Evolutionary conservation across 2,888 invertebrate genomes (phyloP).

Genomic region (Desoria tigrina): DNA sequence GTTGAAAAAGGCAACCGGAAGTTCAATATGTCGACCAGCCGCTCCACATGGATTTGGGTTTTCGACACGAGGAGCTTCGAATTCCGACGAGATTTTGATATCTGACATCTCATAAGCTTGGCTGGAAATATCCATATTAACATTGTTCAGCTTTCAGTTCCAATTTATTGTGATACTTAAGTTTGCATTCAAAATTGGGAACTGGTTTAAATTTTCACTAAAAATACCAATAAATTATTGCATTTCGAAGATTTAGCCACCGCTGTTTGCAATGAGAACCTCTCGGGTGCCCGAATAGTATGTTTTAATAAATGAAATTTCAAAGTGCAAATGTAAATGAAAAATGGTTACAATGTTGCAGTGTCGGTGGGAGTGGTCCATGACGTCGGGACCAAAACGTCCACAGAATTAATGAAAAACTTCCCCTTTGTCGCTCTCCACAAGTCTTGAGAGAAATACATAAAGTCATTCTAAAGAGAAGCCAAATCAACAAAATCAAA

Average conservation of each 20-base stretch:
- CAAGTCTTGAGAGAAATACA: slow-evolving; percentile 36
- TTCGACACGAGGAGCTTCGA: slow-evolving; percentile 37
- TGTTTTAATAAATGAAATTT: too few species aligned
- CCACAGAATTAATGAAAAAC: slow-evolving; percentile 46
- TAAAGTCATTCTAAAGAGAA: slow-evolving; percentile 33
- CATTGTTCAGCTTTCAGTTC: background rate
- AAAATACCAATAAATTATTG: too few species aligned
- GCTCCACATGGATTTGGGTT: slow-evolving; percentile 49
- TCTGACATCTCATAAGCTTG: slow-evolving; percentile 33
- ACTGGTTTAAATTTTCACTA: background rate
- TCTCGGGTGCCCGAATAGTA: too few species aligned
- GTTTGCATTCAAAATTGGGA: background rate
- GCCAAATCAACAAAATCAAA: too few species aligned
- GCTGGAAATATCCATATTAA: slow-evolving; percentile 9
- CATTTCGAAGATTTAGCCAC: too few species aligned
- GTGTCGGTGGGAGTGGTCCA: slow-evolving; percentile 34
- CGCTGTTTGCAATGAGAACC: too few species aligned
- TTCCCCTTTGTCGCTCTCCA: slow-evolving; percentile 29
- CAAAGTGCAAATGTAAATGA: slow-evolving; percentile 1
- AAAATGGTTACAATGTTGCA: slow-evolving; percentile 38
- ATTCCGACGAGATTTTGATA: slow-evolving; percentile 35
- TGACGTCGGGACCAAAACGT: slow-evolving; percentile 43
- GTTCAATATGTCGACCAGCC: slow-evolving; percentile 42
- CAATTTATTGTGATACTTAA: background rate
- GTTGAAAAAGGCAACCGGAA: slow-evolving; percentile 44